Evolutionary conservation across 2,888 invertebrate genomes (phyloP), one percentile per base, ranked within the genome.

Genomic region (Dromius quadrimaculatus): DNA sequence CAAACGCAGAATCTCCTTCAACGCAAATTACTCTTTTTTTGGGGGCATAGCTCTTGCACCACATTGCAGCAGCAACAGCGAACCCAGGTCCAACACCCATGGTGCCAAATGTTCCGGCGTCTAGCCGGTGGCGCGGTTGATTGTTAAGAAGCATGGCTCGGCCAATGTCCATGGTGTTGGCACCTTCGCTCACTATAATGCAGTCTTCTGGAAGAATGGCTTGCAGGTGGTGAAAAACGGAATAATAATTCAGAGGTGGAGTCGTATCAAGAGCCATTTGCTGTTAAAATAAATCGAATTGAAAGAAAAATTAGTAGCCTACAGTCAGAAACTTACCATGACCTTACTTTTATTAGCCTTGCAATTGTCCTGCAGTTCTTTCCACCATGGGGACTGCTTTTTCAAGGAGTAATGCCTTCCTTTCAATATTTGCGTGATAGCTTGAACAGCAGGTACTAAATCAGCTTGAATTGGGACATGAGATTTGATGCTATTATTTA

Each of bases 131-230:
- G 43, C 96, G 85, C 0, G 97, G 94, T 74, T 89, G 84, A 75
- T 87, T 87, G 81, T 97, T 96, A n/a, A 90, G 84, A 34, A 98
- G 83, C 83, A 97, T 89, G 0, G 95, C 90, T 47, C 98, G 87
- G 0, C 98, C 97, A 79, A 98, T 98, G 80, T 98, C 98, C 98
- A 98, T 98, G 0, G 98, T 98, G 82, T 98, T 98, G 32, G 98
- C 97, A 17, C 98, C 98, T 84, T 98, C 98, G 79, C 96, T 97
- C 22, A 97, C 93, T 72, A 98, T 94, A 11, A 98, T 89, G 2
- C 92, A 90, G 83, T 98, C 92, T 79, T 87, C 85, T 0, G 95
- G 94, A 71, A 95, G 86, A 66, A 86, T 81, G 47, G 89, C 87
- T 77, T 92, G 91, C 54, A 98, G 88, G 73, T 92, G 88, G 81